Evolutionary conservation across 2,888 invertebrate genomes (phyloP), one percentile per base, ranked within the genome.

Genomic region (Phaonia tiefii): DNA sequence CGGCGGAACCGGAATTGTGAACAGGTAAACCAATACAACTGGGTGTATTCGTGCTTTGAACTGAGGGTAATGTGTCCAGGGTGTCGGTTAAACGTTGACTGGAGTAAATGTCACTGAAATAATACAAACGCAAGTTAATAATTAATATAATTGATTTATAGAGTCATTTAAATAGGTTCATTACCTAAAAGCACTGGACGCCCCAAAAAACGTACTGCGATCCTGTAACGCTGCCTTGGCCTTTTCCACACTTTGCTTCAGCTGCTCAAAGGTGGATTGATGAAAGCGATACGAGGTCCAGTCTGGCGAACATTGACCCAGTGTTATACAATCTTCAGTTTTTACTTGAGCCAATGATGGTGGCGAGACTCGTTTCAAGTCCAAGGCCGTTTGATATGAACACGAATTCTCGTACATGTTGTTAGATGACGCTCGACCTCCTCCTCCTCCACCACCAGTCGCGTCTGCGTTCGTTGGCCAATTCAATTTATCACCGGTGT

Each of bases 321-420:
- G 83, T 25, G 91, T 90, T 77, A 91, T 87, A 77, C 91, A 91
- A 82, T 92, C 92, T 87, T 92, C 92, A 8, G 92, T 91, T 87
- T 92, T 92, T 76, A 91, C 90, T 84, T 89, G 91, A 66, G 89
- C 89, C 85, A 89, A 86, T 83, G 89, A 86, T 49, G 88, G 89
- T 84, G 91, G 91, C 82, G 94, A 93, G 84, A 94, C 93, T 86
- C 95, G 92, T 91, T 95, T 95, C 87, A 95, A 92, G 92, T 95
- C 95, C 87, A 95, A 92, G 88, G 95, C 95, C 90, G 95, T 95
- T 90, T 96, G 96, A 92, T 97, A 97, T 91, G 96, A 97, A 92
- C 97, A 97, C 89, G 96, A 96, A 92, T 96, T 96, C 93, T 97
- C 97, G 94, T 97, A 97, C 97, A 97, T 97, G 70, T 66, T 77